phyloP scores from a whole-genome alignment of 2,113 vertebrate genomes.

The Gadus chalcogrammus region DNA sequence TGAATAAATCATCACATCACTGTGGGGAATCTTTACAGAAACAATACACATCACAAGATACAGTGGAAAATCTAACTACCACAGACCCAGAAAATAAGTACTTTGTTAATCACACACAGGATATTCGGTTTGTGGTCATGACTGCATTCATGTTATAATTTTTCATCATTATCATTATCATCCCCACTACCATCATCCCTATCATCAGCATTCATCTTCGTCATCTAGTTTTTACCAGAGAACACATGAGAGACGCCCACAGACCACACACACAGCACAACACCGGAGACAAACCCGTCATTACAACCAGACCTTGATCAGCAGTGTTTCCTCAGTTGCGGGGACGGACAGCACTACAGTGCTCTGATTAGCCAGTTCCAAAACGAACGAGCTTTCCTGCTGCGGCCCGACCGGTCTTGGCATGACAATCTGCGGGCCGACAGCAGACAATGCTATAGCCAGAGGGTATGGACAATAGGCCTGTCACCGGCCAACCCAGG shows the following conservation, averaged over 20 bases:
- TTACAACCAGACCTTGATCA: constrained; percentile 66
- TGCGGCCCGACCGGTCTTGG: constrained; percentile 60
- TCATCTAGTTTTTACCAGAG: background rate
- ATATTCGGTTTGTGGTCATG: too few species aligned
- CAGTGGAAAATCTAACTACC: too few species aligned
- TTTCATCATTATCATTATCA: too few species aligned
- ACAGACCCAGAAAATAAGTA: too few species aligned
- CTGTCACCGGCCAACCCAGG: too few species aligned
- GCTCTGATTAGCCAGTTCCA: constrained; percentile 76
- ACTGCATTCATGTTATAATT: too few species aligned
- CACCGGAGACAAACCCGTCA: background rate
- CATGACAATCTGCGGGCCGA: constrained; percentile 75
- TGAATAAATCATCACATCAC: too few species aligned
- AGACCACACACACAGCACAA: background rate
- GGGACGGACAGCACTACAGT: constrained; percentile 76
- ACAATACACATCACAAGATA: too few species aligned
- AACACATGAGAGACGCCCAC: too few species aligned
- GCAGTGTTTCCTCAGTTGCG: constrained; percentile 66
- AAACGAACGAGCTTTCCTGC: constrained; percentile 60
- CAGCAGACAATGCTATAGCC: background rate
- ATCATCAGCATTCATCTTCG: background rate
- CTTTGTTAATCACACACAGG: too few species aligned
- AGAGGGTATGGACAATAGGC: background rate
- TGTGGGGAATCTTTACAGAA: too few species aligned
- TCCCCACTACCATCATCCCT: too few species aligned